Evolutionary conservation across 35 echinoderm and acorn worm species (phyloP).

Genomic region (Acanthaster planci): DNA sequence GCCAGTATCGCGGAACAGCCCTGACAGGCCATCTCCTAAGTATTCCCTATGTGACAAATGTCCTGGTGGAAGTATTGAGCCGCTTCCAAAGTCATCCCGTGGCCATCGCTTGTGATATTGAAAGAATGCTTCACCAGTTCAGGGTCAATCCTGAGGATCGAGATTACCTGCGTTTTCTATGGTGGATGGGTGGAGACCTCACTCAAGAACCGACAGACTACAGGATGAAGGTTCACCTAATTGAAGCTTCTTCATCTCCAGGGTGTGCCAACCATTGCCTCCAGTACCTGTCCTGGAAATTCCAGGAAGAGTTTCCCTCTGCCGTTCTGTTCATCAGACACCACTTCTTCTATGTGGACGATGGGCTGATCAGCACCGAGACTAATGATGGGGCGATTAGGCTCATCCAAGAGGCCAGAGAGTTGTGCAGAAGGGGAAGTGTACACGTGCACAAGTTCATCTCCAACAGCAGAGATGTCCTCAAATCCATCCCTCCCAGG

Average conservation of each 20-base stretch:
- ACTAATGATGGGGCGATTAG: no score
- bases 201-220: slow-evolving; percentile 27
- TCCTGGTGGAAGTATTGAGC: slow-evolving; percentile 49
- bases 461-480: slow-evolving; percentile 40
- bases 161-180: background rate
- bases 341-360: slow-evolving; percentile 86
- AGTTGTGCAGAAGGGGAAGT: slow-evolving; percentile 49
- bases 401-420: slow-evolving; percentile 38
- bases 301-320: slow-evolving; percentile 49
- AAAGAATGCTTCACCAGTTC: slow-evolving; percentile 76
- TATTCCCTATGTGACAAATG: slow-evolving; percentile 62
- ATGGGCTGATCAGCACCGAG: slow-evolving; percentile 55
- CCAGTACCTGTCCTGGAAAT: slow-evolving; percentile 45
- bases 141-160: background rate
- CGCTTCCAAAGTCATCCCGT: slow-evolving; percentile 58
- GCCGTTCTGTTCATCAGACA: no score
- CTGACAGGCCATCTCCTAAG: slow-evolving; percentile 74
- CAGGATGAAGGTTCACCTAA: slow-evolving; percentile 57
- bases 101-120: slow-evolving; percentile 58
- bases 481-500: slow-evolving; percentile 34
- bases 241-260: slow-evolving; percentile 62
- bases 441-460: slow-evolving; percentile 47
- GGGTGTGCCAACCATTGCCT: slow-evolving; percentile 76
- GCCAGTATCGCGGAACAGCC: slow-evolving; percentile 56
- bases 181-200: background rate